Conservation (phyloP, 2,113 vertebrate genomes). For the Benitochromis conjunctus region DNA sequence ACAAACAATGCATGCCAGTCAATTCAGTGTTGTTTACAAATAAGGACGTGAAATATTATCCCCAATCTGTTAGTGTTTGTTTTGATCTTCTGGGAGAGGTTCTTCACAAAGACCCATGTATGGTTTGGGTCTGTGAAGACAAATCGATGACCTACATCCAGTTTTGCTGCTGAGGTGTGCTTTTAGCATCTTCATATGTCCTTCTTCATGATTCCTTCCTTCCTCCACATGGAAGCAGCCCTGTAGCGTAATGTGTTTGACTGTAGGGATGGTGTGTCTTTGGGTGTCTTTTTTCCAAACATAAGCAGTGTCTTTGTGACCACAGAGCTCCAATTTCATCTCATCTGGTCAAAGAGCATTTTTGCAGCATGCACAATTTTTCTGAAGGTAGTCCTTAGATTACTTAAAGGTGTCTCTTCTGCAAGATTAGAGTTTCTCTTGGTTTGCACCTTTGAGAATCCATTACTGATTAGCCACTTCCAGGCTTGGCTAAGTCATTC, state of each 20-base stretch:
- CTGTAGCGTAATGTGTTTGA: accelerated
- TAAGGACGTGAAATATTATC: not conserved
- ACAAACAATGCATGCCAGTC: not conserved
- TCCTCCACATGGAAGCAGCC: not conserved
- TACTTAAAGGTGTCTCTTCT: not conserved
- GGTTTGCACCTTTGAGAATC: not conserved
- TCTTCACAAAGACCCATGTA: accelerated
- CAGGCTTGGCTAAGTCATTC: not conserved
- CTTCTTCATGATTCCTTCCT: not conserved
- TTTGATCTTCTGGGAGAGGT: not conserved
- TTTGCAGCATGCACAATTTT: not conserved
- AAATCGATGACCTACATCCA: accelerated
- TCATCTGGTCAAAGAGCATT: not conserved
- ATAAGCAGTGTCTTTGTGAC: not conserved
- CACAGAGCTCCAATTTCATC: not conserved
- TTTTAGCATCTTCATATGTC: not conserved
- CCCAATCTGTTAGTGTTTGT: not conserved
- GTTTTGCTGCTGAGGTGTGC: not conserved
- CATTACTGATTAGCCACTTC: not conserved
- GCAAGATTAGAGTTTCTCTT: not conserved
- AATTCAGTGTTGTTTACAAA: accelerated
- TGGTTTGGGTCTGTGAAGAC: not conserved
- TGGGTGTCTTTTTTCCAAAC: too few relatives aligned
- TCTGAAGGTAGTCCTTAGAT: not conserved
- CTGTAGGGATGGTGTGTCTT: not conserved